Base-by-base conservation (phyloP, 2,888 invertebrate genomes). In the Phyllotreta striolata region DNA sequence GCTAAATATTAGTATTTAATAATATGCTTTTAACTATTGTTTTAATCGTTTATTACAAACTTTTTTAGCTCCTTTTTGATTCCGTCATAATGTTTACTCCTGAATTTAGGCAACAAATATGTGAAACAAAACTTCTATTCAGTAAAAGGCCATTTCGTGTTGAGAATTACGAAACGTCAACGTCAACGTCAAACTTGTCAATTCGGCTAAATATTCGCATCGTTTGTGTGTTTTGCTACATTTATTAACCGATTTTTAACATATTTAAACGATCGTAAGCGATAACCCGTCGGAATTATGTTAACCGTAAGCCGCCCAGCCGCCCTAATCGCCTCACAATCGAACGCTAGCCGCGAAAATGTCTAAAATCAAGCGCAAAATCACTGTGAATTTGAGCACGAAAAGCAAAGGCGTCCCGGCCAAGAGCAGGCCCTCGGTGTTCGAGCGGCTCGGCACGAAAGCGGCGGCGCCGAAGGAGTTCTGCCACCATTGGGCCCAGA, bases 401-500 rank as follows among this genome's bases (percentile, higher is more conserved):
- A 73, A 70, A 60, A 70, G 68, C 58, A 89, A 89, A 84, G 86
- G 70, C 49, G 82, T 86, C 80, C 86, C 80, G 72, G 80, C 67
- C 46, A 82, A 82, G 76, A 83, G 83, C 77, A 86, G 91, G 81
- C 91, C 91, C 72, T 92, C 91, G 85, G 92, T 92, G 73, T 92
- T 92, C 83, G 92, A 92, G 83, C 87, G 92, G 75, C 86, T 92
- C 77, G 92, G 92, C 73, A 91, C 90, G 47, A 91, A 91, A 83
- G 89, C 56, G 47, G 62, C 69, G 47, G 65, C 66, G 37, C 60
- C 47, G n/a, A 85, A 83, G 80, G 89, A 89, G 81, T 88, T 87
- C 82, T 91, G 91, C 79, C 87, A 90, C 79, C 90, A 90, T 84
- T 91, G 91, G 91, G 88, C 88, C 64, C 87, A 89, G 79, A 89